phyloP scores from a whole-genome alignment of 2,797 vertebrate species.

The Hippopotamyrus pictus region DNA sequence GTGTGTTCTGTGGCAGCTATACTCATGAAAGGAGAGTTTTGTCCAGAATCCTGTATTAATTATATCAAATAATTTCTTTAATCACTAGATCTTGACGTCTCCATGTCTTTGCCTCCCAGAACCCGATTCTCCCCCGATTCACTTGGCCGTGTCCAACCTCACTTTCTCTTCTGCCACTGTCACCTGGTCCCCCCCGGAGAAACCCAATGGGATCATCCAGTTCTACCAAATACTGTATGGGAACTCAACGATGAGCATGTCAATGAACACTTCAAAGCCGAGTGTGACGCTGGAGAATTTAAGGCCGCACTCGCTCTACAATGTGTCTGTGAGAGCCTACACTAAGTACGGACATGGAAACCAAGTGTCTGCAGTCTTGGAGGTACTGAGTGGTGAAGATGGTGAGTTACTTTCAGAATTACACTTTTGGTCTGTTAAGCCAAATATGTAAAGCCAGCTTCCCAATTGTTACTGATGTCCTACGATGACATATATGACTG shows the following conservation, averaged over 20 bases:
- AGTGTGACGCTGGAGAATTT: constrained; percentile 64
- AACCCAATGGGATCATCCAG: constrained; percentile 80
- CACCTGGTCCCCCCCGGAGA: constrained; percentile 78
- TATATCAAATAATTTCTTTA: not conserved
- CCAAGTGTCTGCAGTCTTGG: constrained; percentile 71
- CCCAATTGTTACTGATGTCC: not conserved
- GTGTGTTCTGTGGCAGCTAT: not conserved
- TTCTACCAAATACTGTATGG: constrained; percentile 76
- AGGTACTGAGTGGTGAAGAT: constrained; percentile 80
- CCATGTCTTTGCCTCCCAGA: constrained; percentile 52
- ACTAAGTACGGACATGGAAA: constrained; percentile 81
- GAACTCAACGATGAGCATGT: constrained; percentile 53
- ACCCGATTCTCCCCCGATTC: constrained; percentile 81
- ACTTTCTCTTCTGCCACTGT: constrained; percentile 71
- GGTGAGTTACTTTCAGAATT: constrained; percentile 60
- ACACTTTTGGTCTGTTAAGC: not conserved
- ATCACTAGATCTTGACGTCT: not conserved
- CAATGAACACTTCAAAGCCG: constrained; percentile 67
- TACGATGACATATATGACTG: not conserved
- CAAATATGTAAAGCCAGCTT: not conserved
- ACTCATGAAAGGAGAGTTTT: not conserved
- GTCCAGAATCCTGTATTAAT: not conserved
- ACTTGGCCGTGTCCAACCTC: constrained; percentile 64
- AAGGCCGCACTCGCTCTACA: constrained; percentile 79
- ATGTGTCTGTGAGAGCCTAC: constrained; percentile 75